Evolutionary conservation across 2,113 vertebrate genomes (phyloP), one percentile per base, ranked within the genome.

Genomic region (Lota lota): DNA sequence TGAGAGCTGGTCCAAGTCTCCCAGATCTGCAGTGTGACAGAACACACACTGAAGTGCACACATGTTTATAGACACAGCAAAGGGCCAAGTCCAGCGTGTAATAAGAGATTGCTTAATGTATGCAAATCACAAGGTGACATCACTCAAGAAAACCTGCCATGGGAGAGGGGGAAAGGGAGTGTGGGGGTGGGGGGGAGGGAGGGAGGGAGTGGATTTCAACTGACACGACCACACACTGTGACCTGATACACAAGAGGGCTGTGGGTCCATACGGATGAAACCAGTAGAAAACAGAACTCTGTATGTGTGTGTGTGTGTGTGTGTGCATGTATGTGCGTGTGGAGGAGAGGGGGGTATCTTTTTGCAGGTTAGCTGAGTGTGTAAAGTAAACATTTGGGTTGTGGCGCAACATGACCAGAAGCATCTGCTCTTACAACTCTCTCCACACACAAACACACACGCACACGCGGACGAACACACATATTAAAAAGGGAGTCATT

Each of bases 141-240:
- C 59, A 40, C 1, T 22, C 58, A 3, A 40, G 36, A 6, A 40
- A 40, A 40, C 36, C 36, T 40, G 36, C 36, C 36, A 40, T 6
- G 36, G 36, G 36, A 40, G 36, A 40, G 59, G 36, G 36, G 36
- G 36, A 40, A 5, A 40, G 36, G 11, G 36, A 10, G 11, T 6
- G 36, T 6, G 36, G 36, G 11, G 36, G 11, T 6, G 11, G 36
- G 36, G 36, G 11, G 36, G 36, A 11, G 11, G 36, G 11, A 11
- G 11, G 36, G 36, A 11, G 36, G 36, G 36, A 67, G 79, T 67
- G 73, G 60, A 50, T 69, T 18, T 71, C 50, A n/a, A 93, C 91
- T 88, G 88, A 94, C 90, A 89, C 89, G 75, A 91, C 79, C 73
- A 77, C 78, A 81, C 74, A 78, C 75, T 78, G 77, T 58, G 57